Evolutionary conservation across 2,888 invertebrate species (phyloP).

Genomic region (Tetragonisca angustula): DNA sequence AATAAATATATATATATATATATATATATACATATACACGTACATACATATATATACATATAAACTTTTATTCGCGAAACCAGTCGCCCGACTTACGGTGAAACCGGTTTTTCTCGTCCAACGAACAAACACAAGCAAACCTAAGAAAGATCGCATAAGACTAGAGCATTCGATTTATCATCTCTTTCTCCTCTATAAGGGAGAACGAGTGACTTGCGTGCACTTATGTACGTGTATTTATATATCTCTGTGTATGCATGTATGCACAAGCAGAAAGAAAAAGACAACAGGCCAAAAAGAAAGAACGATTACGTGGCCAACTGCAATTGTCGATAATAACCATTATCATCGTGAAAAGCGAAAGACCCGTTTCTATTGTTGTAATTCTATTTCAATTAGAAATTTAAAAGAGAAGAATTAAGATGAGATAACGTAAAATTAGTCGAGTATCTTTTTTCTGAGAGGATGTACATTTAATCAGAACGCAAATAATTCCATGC

Average conservation of each 20-base stretch:
- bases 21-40: neutral
- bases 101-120: slow-evolving; percentile 75
- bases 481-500: neutral
- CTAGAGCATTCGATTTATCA: slow-evolving; percentile 42
- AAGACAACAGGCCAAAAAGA: neutral
- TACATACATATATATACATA: neutral
- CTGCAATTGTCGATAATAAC: neutral
- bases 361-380: neutral
- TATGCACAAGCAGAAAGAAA: neutral
- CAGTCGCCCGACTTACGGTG: slow-evolving; percentile 74
- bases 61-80: slow-evolving; percentile 77
- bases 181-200: slow-evolving; percentile 29
- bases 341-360: neutral
- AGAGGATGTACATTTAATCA: neutral
- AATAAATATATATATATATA: neutral
- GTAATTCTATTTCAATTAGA: neutral
- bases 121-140: slow-evolving; percentile 32
- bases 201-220: neutral
- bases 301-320: neutral
- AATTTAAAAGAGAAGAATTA: neutral
- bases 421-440: neutral
- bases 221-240: neutral
- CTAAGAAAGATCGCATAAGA: slow-evolving; percentile 61
- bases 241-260: neutral
- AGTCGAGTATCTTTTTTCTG: neutral